These are phyloP conservation scores for Deroplatys truncata DNA, from an alignment of 2,888 invertebrate genomes.

Conservation along the genomic window DNA sequence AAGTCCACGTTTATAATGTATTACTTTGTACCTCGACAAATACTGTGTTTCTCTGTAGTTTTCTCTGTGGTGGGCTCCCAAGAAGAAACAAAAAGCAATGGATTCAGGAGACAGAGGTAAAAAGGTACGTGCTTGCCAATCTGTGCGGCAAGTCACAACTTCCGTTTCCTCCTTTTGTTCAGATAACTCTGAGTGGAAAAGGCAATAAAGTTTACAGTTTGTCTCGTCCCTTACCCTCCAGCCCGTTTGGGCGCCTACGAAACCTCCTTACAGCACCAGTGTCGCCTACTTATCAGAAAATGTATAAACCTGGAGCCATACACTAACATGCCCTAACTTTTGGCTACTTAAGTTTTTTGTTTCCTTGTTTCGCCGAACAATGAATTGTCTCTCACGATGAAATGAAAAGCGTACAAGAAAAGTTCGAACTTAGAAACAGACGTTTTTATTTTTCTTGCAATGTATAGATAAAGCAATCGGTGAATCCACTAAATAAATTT, in stretches of 20 bases:
- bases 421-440: no score
- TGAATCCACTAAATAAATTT: no score
- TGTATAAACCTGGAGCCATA: background rate
- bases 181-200: conserved; percentile 5
- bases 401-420: no score
- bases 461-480: no score
- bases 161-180: background rate
- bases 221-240: background rate
- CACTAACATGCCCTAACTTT: background rate
- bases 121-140: background rate
- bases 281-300: background rate
- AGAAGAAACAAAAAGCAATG: background rate
- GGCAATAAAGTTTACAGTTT: conserved; percentile 10
- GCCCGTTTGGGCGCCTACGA: background rate
- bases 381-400: no score
- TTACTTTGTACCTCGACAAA: background rate
- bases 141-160: background rate
- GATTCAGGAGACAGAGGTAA: background rate
- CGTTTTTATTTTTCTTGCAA: no score
- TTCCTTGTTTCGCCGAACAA: background rate
- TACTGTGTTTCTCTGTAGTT: background rate
- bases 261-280: background rate
- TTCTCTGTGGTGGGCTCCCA: background rate
- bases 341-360: background rate
- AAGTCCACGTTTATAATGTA: no score